Base-by-base conservation (phyloP, 2,888 invertebrate genomes). In the Caenorhabditis panamensis region DNA sequence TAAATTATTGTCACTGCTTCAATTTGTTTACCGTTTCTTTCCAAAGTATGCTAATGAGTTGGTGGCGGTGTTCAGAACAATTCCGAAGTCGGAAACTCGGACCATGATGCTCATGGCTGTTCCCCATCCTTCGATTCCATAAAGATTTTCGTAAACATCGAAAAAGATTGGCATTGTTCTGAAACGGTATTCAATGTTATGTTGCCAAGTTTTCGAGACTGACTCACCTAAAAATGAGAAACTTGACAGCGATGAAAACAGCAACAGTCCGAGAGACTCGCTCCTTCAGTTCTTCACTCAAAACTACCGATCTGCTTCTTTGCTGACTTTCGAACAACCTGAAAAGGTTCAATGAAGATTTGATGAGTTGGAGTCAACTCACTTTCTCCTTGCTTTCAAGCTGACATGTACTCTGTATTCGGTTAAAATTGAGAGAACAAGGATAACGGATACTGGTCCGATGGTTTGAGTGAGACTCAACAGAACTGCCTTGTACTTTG, bases 21-120 rank as follows among this genome's bases (percentile, higher is more conserved):
- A 13, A 28, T n/a, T 18, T 18, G 9, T 18, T 44, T 20, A 67
- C 83, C 83, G 26, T 67, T 86, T 84, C 69, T 86, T 86, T 41
- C 89, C 89, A 69, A 89, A 89, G 66, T 89, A 89, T 0, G 89
- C 89, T 63, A 90, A 76, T 8, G 88, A 88, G 78, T 89, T 90
- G n/a, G 90, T 89, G 20, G 90, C 90, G 3, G 87, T 86, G 75
- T 90, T 90, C 44, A 90, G 81, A 31, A 90, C 87, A 22, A 90
- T 88, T 75, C 85, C 86, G 67, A 89, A 90, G 69, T 90, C 90
- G 41, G 89, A 89, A 3, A 89, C 82, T 22, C 89, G 66, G n/a
- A 90, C 89, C 69, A 89, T 79, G 31, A 89, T 86, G 18, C 87
- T 86, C 56, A 90, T 81, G 5, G 78, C 66, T 11, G 84, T 83